Evolutionary conservation across 1,140 invertebrate genomes (phyloP).

Genomic region (Papilio aristodemus): DNA sequence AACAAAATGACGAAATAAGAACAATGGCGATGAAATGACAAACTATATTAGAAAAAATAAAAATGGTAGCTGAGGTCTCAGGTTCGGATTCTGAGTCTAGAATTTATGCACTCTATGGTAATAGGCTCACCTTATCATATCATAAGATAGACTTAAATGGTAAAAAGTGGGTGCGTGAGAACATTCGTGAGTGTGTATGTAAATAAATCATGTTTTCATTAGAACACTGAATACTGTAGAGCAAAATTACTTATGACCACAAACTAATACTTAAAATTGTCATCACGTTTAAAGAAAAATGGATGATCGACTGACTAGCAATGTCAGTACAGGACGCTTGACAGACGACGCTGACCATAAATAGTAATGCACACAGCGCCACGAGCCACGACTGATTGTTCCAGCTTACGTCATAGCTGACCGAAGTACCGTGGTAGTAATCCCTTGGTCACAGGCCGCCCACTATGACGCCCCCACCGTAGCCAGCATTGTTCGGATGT

Average conservation of each 20-base stretch:
- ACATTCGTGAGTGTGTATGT: no score
- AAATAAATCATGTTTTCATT: no score
- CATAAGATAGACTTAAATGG: no score
- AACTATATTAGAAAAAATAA: background rate
- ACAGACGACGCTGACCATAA: conserved; percentile 54
- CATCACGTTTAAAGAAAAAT: conserved; percentile 26
- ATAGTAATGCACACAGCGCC: conserved; percentile 58
- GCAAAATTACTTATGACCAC: background rate
- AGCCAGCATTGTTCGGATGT: conserved; percentile 37
- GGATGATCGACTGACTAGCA: conserved; percentile 32
- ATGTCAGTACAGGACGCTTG: conserved; percentile 44
- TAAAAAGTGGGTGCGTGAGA: no score
- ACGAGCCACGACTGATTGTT: conserved; percentile 9
- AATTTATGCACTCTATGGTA: no score
- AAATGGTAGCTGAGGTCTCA: no score
- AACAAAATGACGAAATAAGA: conserved; percentile 10
- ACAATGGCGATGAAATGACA: background rate
- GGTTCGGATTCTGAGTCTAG: no score
- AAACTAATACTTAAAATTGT: background rate
- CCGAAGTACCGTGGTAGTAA: conserved; percentile 37
- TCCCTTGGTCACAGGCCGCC: conserved; percentile 59
- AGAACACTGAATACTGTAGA: background rate
- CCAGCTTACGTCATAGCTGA: conserved; percentile 10
- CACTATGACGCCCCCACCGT: conserved; percentile 58
- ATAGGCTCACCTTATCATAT: no score